Conservation (phyloP, 2,797 vertebrate genomes). For the Sciurus carolinensis region DNA sequence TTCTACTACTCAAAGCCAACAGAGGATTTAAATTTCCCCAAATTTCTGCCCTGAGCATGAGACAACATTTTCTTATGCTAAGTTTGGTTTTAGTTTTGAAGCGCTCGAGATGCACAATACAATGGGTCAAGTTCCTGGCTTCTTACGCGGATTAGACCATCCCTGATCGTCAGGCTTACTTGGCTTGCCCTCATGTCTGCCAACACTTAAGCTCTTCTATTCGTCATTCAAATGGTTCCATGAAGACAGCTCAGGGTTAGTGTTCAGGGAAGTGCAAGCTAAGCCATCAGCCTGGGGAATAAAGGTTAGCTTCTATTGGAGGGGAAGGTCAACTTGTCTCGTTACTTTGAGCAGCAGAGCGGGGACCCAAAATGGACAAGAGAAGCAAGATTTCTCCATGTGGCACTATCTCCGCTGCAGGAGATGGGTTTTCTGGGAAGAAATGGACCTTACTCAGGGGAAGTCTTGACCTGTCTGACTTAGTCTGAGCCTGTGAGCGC, state of each 20-base stretch:
- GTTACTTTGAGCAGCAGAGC: slow-evolving; percentile 61
- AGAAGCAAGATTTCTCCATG: slow-evolving; percentile 62
- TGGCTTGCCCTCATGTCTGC: slow-evolving; percentile 1
- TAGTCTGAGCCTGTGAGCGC: slow-evolving; percentile 39
- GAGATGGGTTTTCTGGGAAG: slow-evolving; percentile 57
- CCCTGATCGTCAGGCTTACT: neutral
- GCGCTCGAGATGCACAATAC: slow-evolving; percentile 26
- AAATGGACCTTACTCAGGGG: slow-evolving; percentile 60
- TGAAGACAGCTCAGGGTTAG: slow-evolving; percentile 72
- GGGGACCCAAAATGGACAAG: slow-evolving; percentile 44
- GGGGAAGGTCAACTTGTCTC: slow-evolving; percentile 17
- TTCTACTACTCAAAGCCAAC: slow-evolving; percentile 14
- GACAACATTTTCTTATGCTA: slow-evolving; percentile 49
- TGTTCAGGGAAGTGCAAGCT: slow-evolving; percentile 67
- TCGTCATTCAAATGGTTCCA: slow-evolving; percentile 70
- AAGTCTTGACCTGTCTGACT: slow-evolving; percentile 30
- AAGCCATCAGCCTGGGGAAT: slow-evolving; percentile 79
- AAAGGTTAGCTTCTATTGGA: slow-evolving; percentile 70
- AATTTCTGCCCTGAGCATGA: slow-evolving; percentile 57
- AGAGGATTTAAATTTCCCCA: neutral
- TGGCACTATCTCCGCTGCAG: slow-evolving; percentile 39
- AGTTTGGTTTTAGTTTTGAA: slow-evolving; percentile 67
- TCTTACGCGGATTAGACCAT: neutral
- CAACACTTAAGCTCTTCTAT: slow-evolving; percentile 22
- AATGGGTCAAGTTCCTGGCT: slow-evolving; percentile 21